Evolutionary conservation across 1,140 invertebrate species (phyloP).

Genomic region (Dufourea novaeangliae): DNA sequence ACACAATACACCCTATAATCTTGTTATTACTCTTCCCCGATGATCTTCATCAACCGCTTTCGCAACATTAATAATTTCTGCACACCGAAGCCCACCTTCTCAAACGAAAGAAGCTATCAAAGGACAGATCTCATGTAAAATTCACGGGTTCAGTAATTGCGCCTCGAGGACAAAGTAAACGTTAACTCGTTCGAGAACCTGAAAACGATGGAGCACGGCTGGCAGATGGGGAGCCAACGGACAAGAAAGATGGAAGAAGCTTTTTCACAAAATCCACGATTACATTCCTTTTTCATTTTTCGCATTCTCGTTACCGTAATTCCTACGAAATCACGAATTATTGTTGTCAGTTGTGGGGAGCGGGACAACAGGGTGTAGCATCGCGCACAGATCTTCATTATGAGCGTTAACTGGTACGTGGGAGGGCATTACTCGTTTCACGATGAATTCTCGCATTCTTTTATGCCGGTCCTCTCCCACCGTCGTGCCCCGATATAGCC

Average conservation of each 20-base stretch:
- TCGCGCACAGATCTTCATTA: slow-evolving; percentile 1
- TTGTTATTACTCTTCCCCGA: not conserved
- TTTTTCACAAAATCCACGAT: not conserved
- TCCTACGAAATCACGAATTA: slow-evolving; percentile 17
- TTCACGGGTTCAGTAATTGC: not conserved
- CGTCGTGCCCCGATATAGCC: slow-evolving; percentile 31
- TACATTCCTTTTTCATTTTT: not conserved
- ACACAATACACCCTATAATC: no score
- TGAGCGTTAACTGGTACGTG: not conserved
- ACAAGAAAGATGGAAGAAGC: not conserved
- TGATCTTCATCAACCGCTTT: not conserved
- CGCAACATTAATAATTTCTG: not conserved
- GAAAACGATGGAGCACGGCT: not conserved
- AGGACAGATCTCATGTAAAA: not conserved
- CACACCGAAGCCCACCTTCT: not conserved
- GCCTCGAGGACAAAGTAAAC: not conserved
- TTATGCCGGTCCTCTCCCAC: slow-evolving; percentile 5
- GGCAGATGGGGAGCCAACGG: not conserved
- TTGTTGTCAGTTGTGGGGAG: not conserved
- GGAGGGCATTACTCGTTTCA: not conserved
- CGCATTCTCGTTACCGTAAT: slow-evolving; percentile 6
- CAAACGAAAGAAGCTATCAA: not conserved
- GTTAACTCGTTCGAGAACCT: not conserved
- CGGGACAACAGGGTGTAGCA: not conserved
- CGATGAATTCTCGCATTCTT: slow-evolving; percentile 34